Evolutionary conservation across 2,888 invertebrate species (phyloP).

Genomic region (Tanytarsus gracilentus): DNA sequence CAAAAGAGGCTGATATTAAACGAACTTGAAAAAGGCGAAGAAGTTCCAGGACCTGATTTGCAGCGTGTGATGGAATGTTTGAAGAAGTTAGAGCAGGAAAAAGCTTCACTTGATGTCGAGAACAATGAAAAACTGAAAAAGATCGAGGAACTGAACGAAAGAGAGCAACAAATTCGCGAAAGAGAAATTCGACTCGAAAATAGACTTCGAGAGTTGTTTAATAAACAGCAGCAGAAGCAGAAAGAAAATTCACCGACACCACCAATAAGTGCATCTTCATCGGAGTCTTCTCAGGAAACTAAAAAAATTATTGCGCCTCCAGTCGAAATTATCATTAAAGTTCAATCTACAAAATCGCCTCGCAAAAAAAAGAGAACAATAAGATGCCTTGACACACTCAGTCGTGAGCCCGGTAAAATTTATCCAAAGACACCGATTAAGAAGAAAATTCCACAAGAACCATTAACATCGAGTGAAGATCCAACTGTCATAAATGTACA

Average conservation of each 20-base stretch:
- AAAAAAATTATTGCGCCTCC: constrained; percentile 30
- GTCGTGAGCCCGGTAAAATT: constrained; percentile 11
- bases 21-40: constrained; percentile 33
- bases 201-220: constrained; percentile 34
- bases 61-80: constrained; percentile 30
- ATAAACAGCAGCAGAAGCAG: constrained; percentile 27
- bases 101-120: constrained; percentile 14
- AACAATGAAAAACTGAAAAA: constrained; percentile 19
- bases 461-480: no score
- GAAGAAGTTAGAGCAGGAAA: constrained; percentile 15
- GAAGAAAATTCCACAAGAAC: background rate
- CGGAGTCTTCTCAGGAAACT: background rate
- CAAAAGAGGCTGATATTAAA: constrained; percentile 40
- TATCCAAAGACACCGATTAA: constrained; percentile 28
- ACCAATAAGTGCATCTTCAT: background rate
- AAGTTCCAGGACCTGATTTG: constrained; percentile 29
- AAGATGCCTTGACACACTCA: constrained; percentile 31
- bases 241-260: background rate
- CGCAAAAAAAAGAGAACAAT: constrained; percentile 13
- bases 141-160: constrained; percentile 26
- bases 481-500: background rate
- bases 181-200: constrained; percentile 36
- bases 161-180: constrained; percentile 36
- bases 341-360: constrained; percentile 30
- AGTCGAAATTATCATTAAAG: constrained; percentile 38